Percentiles rank a stretch among this genome's conserved stretches.
phyloP scores from a whole-genome alignment of 2,797 vertebrate species.

The Vultur gryphus region DNA sequence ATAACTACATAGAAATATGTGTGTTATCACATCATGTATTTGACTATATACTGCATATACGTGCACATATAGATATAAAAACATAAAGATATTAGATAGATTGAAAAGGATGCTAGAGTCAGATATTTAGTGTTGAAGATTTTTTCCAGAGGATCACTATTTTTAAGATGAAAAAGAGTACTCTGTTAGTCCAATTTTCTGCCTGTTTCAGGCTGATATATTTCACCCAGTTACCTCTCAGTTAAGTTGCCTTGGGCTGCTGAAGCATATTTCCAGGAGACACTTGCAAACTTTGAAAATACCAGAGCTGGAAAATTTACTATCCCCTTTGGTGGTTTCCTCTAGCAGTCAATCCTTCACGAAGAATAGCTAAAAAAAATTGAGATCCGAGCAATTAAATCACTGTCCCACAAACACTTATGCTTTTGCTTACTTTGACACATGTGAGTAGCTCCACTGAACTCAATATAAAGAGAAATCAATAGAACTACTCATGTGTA shows the following conservation, averaged over 20 bases:
- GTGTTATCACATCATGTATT: neutral
- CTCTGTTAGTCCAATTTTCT: neutral
- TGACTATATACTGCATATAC: neutral
- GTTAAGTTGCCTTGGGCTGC: neutral
- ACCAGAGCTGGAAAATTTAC: neutral
- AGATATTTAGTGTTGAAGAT: neutral
- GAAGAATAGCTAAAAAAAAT: neutral
- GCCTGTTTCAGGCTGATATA: neutral
- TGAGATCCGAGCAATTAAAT: conserved; percentile 38
- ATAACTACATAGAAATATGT: neutral
- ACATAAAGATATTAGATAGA: neutral
- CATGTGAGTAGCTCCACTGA: conserved; percentile 35
- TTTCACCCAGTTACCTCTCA: neutral
- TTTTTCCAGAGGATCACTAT: neutral
- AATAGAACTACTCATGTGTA: conserved; percentile 39
- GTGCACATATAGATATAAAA: neutral
- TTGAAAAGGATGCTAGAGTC: neutral
- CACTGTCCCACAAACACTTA: conserved; percentile 37
- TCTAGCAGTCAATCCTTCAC: neutral
- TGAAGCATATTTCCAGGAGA: neutral
- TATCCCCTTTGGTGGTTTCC: neutral
- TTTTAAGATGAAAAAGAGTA: neutral
- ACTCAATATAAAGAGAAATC: conserved; percentile 23
- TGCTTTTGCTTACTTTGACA: conserved; percentile 38
- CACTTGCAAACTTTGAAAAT: neutral